Conservation (phyloP, 2,797 vertebrate species). For the Acropternis orthonyx region DNA sequence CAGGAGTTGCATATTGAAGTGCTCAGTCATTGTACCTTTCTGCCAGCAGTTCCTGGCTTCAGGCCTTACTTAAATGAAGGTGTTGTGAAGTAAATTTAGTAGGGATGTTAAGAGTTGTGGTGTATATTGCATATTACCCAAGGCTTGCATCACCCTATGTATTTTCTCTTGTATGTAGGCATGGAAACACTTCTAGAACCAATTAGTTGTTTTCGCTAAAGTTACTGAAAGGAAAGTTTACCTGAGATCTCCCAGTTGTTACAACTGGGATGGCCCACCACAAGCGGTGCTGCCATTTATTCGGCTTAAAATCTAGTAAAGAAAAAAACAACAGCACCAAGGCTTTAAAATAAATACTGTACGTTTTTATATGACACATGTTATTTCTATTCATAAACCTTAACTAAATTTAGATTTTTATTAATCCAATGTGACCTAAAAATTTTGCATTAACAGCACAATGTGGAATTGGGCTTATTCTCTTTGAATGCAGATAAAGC, state of each 20-base stretch:
- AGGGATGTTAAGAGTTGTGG: not conserved
- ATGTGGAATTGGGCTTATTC: constrained; percentile 86
- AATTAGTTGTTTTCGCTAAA: not conserved
- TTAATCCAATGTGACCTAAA: constrained; percentile 84
- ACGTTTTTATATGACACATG: constrained; percentile 66
- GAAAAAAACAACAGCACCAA: constrained; percentile 52
- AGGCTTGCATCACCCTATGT: not conserved
- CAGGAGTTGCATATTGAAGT: not conserved
- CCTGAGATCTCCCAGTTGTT: not conserved
- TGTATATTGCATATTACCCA: not conserved
- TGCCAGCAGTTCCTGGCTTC: not conserved
- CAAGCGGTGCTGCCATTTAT: not conserved
- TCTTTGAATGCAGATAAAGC: constrained; percentile 93
- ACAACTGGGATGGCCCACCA: not conserved
- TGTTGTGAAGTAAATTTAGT: not conserved
- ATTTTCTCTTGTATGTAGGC: not conserved
- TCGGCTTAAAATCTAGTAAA: constrained; percentile 58
- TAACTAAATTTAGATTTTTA: constrained; percentile 88
- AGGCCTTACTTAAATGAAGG: not conserved
- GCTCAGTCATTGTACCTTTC: not conserved
- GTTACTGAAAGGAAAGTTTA: not conserved
- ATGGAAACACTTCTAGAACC: not conserved
- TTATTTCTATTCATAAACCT: constrained; percentile 90
- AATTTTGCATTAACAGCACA: constrained; percentile 91
- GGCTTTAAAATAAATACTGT: constrained; percentile 76